Evolutionary conservation across 2,797 vertebrate genomes (phyloP).

Genomic region (Ataeniobius toweri): DNA sequence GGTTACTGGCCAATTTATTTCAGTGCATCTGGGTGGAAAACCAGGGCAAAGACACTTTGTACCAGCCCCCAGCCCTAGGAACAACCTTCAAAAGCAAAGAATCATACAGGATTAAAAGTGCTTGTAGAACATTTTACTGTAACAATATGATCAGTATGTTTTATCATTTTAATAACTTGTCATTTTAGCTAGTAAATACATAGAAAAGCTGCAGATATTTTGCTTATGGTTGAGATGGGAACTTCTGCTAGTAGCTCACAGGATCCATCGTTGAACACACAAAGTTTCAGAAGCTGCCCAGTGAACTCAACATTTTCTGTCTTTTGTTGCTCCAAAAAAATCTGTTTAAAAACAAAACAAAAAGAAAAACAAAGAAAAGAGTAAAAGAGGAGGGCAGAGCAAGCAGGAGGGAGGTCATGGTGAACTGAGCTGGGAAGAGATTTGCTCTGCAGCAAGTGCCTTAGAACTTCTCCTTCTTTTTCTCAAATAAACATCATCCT

Average conservation of each 20-base stretch:
- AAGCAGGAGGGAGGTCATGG: slow-evolving; percentile 17
- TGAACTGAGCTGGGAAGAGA: slow-evolving; percentile 18
- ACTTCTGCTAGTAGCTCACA: neutral
- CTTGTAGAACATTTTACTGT: too few relatives aligned
- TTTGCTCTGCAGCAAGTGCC: slow-evolving; percentile 26
- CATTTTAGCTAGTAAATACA: neutral
- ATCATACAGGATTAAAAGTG: too few relatives aligned
- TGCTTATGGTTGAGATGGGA: neutral
- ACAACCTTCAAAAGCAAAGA: too few relatives aligned
- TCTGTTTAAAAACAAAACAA: neutral
- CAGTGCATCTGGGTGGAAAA: too few relatives aligned
- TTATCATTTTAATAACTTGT: neutral
- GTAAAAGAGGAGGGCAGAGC: neutral
- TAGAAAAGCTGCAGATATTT: neutral
- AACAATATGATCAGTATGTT: neutral
- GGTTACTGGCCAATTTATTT: too few relatives aligned
- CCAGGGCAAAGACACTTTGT: too few relatives aligned
- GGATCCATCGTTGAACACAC: neutral
- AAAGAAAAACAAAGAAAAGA: neutral
- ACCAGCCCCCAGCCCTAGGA: too few relatives aligned
- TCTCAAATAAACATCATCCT: neutral
- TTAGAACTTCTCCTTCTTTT: slow-evolving; percentile 33
- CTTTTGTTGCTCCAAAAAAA: neutral
- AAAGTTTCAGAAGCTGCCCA: neutral
- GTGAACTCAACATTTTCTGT: neutral